Conservation (phyloP, 1,140 invertebrate genomes). For the Philotrypesis tridentata region DNA sequence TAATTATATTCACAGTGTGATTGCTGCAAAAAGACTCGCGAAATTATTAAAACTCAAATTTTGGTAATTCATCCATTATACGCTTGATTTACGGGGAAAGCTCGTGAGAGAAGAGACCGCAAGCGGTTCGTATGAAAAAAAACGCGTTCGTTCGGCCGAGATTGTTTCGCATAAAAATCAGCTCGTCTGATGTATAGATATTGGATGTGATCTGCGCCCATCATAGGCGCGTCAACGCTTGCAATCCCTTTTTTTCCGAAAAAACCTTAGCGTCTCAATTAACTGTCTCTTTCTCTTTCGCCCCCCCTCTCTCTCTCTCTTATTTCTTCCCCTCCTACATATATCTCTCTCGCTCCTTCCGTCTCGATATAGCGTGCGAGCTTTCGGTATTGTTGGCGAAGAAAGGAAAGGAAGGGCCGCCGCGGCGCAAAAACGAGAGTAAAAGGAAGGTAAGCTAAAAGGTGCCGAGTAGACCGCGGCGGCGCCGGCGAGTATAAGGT, state of each 20-base stretch:
- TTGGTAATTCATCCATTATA: neutral
- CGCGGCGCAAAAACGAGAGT: neutral
- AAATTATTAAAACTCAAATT: neutral
- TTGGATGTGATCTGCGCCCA: neutral
- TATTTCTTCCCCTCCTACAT: no score
- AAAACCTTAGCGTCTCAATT: constrained; percentile 36
- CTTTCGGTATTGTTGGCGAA: constrained; percentile 27
- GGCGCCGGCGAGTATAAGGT: constrained; percentile 58
- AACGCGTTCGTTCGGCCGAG: neutral
- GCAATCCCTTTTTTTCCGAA: neutral
- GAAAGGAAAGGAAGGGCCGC: neutral
- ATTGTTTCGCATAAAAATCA: neutral
- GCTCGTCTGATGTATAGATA: constrained; percentile 8
- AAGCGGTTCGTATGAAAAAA: neutral
- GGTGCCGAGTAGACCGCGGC: neutral
- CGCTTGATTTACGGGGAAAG: no score
- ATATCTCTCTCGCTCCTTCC: neutral
- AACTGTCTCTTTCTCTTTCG: neutral
- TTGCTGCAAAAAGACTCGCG: neutral
- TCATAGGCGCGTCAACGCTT: constrained; percentile 15
- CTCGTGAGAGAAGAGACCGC: no score
- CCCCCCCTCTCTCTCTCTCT: no score
- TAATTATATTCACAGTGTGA: neutral
- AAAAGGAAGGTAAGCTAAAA: constrained; percentile 21
- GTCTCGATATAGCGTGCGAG: neutral